Conservation (phyloP, 2,888 invertebrate species). For the Sinhomidia bicolor region DNA sequence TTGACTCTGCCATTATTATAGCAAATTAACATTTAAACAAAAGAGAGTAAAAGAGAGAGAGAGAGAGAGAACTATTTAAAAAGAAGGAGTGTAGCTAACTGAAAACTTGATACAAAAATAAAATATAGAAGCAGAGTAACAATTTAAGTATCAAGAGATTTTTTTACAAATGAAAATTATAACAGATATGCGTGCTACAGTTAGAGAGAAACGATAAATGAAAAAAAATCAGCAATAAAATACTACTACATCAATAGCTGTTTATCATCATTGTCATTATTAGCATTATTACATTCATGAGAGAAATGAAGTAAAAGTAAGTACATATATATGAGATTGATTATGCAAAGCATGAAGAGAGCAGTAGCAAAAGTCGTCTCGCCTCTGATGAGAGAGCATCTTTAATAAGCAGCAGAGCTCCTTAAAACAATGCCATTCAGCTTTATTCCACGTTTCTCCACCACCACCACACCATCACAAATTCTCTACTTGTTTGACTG, state of each 20-base stretch:
- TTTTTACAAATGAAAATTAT: background rate
- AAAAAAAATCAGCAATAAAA: slow-evolving; percentile 36
- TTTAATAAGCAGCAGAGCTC: background rate
- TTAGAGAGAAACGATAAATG: background rate
- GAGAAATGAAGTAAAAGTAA: background rate
- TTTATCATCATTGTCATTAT: slow-evolving; percentile 61
- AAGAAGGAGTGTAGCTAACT: background rate
- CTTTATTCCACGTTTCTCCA: slow-evolving; percentile 20
- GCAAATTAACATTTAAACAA: background rate
- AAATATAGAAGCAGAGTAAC: background rate
- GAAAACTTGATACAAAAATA: background rate
- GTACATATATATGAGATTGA: no score
- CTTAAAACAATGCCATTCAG: background rate
- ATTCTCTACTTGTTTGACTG: slow-evolving; percentile 41
- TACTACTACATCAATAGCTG: slow-evolving; percentile 34
- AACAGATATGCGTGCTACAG: background rate
- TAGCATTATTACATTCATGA: background rate
- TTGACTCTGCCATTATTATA: background rate
- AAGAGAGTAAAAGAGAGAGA: background rate
- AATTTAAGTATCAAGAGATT: background rate
- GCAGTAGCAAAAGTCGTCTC: background rate
- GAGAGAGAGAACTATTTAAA: background rate
- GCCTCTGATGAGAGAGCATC: background rate
- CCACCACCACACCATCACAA: background rate
- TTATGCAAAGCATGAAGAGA: no score